Evolutionary conservation across 2,888 invertebrate genomes (phyloP).

Genomic region (Phrixothrix hirtus): DNA sequence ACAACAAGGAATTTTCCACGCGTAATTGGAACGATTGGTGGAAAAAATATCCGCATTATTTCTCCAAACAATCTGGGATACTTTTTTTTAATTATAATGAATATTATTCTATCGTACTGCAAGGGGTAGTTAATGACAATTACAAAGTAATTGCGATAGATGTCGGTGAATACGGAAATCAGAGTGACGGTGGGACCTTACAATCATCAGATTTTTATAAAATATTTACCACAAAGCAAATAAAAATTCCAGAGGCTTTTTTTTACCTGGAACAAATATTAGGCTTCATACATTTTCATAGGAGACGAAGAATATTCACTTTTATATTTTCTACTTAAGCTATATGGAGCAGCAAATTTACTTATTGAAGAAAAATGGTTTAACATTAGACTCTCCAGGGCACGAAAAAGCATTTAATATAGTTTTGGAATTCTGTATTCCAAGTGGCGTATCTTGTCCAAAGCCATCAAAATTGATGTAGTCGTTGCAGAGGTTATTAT

Average conservation of each 20-base stretch:
- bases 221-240: not conserved
- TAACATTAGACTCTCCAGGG: too few species aligned
- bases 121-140: not conserved
- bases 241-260: not conserved
- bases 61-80: too few species aligned
- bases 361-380: too few species aligned
- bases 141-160: not conserved
- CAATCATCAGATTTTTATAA: too few species aligned
- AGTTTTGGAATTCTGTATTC: too few species aligned
- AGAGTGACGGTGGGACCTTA: too few species aligned
- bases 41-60: too few species aligned
- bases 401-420: too few species aligned
- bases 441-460: not conserved
- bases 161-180: not conserved
- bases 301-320: not conserved
- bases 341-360: not conserved
- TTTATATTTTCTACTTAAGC: not conserved
- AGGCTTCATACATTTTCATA: not conserved
- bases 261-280: conserved; percentile 1
- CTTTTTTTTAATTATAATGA: too few species aligned
- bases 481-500: not conserved
- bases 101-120: not conserved
- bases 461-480: conserved; percentile 1
- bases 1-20: too few species aligned
- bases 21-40: too few species aligned